phyloP scores from a whole-genome alignment of 1,140 invertebrate species.

The Drosophila rufa region DNA sequence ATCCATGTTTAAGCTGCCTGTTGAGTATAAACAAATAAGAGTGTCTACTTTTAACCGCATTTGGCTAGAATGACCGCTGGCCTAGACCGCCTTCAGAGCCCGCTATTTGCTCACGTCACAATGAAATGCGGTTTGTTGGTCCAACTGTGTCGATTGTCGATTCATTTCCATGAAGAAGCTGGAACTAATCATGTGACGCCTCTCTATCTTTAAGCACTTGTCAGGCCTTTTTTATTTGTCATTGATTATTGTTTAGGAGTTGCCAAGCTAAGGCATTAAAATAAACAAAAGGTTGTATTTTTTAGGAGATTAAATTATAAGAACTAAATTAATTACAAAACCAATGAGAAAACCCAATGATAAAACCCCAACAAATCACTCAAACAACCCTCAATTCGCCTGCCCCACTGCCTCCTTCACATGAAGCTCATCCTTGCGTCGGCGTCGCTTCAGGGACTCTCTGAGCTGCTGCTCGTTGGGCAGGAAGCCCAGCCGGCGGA shows the following conservation, averaged over 20 bases:
- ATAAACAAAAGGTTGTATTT: not conserved
- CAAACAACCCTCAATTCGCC: not conserved
- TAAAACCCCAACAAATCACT: no score
- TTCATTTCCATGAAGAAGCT: not conserved
- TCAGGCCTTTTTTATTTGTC: not conserved
- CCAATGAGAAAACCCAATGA: no score
- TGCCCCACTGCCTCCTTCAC: conserved; percentile 38
- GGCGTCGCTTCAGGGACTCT: conserved; percentile 19
- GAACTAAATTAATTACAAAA: not conserved
- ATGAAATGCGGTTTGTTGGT: not conserved
- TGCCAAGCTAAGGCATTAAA: not conserved
- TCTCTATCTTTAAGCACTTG: not conserved
- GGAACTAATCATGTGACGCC: not conserved
- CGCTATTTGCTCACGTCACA: no score
- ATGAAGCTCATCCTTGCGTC: conserved; percentile 33
- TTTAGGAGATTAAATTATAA: not conserved
- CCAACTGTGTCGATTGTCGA: conserved; percentile 2
- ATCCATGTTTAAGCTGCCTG: no score
- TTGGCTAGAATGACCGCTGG: no score
- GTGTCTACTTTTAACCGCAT: no score
- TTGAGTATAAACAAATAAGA: no score
- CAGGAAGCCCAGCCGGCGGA: conserved; percentile 57
- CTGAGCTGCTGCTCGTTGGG: conserved; percentile 40
- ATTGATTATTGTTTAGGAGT: no score
- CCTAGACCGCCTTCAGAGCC: no score